Evolutionary conservation across 2,797 vertebrate genomes (phyloP).

Genomic region (Rhynchotus rufescens): DNA sequence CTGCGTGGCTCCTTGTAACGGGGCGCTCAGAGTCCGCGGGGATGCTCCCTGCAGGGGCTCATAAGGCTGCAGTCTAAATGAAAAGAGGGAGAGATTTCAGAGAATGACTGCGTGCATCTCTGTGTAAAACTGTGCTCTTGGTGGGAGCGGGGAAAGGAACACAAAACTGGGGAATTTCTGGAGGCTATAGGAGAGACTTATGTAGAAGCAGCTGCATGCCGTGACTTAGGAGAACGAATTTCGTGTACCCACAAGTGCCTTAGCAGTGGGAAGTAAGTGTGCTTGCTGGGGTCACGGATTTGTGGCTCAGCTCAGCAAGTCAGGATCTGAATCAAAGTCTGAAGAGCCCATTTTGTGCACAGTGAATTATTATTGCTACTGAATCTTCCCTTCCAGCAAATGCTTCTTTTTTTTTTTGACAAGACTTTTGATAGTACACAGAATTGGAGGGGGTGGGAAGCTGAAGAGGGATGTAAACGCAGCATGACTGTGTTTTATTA

Average conservation of each 20-base stretch:
- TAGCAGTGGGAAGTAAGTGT: not conserved
- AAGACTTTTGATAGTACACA: not conserved
- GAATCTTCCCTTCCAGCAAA: not conserved
- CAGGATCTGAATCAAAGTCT: not conserved
- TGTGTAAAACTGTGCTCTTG: not conserved
- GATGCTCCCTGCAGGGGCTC: not conserved
- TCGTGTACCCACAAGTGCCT: rapidly evolving
- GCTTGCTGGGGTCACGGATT: not conserved
- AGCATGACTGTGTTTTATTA: not conserved
- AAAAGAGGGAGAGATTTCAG: not conserved
- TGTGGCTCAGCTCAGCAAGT: not conserved
- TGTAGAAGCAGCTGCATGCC: not conserved
- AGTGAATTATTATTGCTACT: not conserved
- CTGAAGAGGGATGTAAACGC: not conserved
- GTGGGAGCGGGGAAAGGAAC: not conserved
- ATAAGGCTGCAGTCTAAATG: rapidly evolving
- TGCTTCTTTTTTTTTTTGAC: not conserved
- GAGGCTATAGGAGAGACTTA: not conserved
- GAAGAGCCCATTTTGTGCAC: not conserved
- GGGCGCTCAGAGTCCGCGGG: not conserved
- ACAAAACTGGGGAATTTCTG: not conserved
- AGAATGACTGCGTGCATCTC: not conserved
- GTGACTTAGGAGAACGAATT: not conserved
- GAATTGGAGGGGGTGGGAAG: not conserved
- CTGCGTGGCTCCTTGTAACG: not conserved